Base-by-base conservation (phyloP, 2,888 invertebrate species). In the Drosophila paracracens region DNA sequence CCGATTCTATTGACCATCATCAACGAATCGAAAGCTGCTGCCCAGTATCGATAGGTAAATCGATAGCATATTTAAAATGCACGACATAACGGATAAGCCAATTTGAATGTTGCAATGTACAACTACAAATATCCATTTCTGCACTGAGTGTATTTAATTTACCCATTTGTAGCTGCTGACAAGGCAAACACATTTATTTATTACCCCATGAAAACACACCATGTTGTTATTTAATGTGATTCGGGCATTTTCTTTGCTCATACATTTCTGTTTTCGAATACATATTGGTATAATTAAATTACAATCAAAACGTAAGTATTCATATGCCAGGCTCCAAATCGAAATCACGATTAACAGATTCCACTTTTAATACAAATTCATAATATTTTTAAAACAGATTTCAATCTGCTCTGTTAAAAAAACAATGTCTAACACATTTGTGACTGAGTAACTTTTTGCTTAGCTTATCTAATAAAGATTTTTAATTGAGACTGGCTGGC, bases 401-500 rank as follows among this genome's bases (percentile, higher is more conserved):
- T 59, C 27, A 38, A 29, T 46, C 60, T 59, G 31, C 21, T 33
- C 11, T 59, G 51, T 64, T 68, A 38, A 54, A 36, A 29, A 68
- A 74, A 56, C 74, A 78, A 71, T 69, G 68, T 58, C 52, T 62
- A 74, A 60, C 76, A 75, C 80, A 62, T 73, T 80, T 86, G 86
- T 79, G 88, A 76, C 78, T 67, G 74, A 57, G 70, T 77, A 75
- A 68, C 65, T 62, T 65, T 84, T 71, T n/a, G 72, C 70, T 74
- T 87, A 80, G 77, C 89, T 89, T 89, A 89, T 75, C 48, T 86
- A 87, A 76, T 80, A 82, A 82, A 83, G 68, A 81, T 77, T 57
- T 89, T 88, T 74, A 87, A 89, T 88, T 90, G 82, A 87, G 87
- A 82, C 76, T 83, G 83, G 77, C 84, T 88, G 82, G 81, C 61